Evolutionary conservation across 2,888 invertebrate species (phyloP), one percentile per base, ranked within the genome.

Genomic region (Noctua pronuba): DNA sequence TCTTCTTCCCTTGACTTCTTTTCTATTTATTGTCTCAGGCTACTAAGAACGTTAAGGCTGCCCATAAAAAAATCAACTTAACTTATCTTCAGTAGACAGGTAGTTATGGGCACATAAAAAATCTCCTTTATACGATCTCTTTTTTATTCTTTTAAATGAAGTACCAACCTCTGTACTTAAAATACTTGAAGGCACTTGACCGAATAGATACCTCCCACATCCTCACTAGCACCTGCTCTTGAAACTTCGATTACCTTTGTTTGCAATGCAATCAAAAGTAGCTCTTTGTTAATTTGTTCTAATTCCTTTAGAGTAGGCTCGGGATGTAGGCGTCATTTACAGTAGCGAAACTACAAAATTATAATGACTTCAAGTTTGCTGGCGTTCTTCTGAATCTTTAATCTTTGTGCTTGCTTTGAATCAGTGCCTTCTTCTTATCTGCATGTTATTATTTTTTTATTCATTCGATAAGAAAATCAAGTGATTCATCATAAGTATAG

Each of bases 231-330:
- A 71, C 31, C 68, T 75, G 52, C 71, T 87, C 77, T 82, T 71
- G 68, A 77, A 83, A 73, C 65, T 76, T 75, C 79, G 79, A 77
- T 82, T 78, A 81, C 24, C 58, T 74, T 79, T 88, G 84, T 86
- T 88, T 86, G 83, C 65, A 68, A 31, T 71, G 76, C 75, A 80
- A 78, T 88, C 70, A 86, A 80, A 86, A 52, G 58, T 77, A 46
- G 35, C 78, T 67, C 60, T 82, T 1, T 72, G 60, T 67, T 82
- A 77, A 75, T 73, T 74, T 77, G 65, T 82, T 77, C 38, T 73
- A 64, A 71, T 81, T 84, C 41, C 5, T 35, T 66, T 80, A 6
- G 41, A 64, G 31, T 60, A 18, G 35, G 38, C 28, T 58, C 2
- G 16, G 11, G 16, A 2, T 3, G 67, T 66, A 21, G 60, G 79